Percentiles rank a stretch among this genome's conserved stretches.
These are phyloP conservation scores for Acanthoscelides obtectus DNA, from an alignment of 2,888 invertebrate species.

Conservation along the genomic window DNA sequence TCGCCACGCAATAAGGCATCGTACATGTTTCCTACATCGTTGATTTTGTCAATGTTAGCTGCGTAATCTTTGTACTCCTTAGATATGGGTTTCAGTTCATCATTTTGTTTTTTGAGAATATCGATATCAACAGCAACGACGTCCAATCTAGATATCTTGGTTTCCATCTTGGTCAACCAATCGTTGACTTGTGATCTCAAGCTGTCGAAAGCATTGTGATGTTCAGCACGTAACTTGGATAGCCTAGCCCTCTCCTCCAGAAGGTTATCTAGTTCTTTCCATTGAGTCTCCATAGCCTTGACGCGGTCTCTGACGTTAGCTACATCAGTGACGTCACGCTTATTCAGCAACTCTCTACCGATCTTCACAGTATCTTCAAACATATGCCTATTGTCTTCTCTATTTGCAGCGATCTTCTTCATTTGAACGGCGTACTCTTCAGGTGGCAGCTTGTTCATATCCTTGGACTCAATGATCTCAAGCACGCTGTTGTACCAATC, in stretches of 20 bases:
- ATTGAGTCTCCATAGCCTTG: constrained; percentile 78
- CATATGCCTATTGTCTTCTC: constrained; percentile 54
- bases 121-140: constrained; percentile 88
- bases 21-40: constrained; percentile 83
- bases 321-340: constrained; percentile 87
- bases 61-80: constrained; percentile 88
- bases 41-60: constrained; percentile 81
- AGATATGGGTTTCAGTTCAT: constrained; percentile 76
- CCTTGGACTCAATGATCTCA: constrained; percentile 71
- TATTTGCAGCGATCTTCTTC: constrained; percentile 47
- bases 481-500: constrained; percentile 65
- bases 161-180: constrained; percentile 82
- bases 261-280: constrained; percentile 79
- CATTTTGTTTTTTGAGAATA: constrained; percentile 75
- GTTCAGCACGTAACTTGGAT: constrained; percentile 79
- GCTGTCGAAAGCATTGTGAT: constrained; percentile 79
- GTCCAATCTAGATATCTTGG: constrained; percentile 67
- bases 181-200: constrained; percentile 76
- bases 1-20: constrained; percentile 74
- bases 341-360: constrained; percentile 74
- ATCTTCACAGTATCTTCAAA: constrained; percentile 76
- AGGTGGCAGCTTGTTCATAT: constrained; percentile 61
- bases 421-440: constrained; percentile 60
- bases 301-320: constrained; percentile 77
- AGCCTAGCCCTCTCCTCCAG: constrained; percentile 82